Evolutionary conservation across 1,140 invertebrate genomes (phyloP).

Genomic region (Drosophila varians): DNA sequence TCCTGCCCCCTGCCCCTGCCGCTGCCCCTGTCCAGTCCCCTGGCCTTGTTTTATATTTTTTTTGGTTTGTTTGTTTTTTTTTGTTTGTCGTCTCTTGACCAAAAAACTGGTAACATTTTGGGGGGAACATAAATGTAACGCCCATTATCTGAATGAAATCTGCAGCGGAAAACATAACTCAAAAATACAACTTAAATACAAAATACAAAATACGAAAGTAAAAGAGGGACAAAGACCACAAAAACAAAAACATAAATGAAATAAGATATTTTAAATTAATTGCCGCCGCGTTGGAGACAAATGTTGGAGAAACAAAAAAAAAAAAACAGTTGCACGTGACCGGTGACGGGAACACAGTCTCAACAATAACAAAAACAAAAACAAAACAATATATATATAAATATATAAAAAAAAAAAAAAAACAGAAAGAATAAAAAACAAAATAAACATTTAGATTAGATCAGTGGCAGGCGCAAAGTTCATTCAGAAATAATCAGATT

Average conservation of each 20-base stretch:
- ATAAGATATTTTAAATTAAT: slow-evolving; percentile 81
- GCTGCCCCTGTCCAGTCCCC: no score
- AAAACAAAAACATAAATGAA: slow-evolving; percentile 69
- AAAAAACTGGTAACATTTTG: slow-evolving; percentile 44
- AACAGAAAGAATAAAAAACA: slow-evolving; percentile 36
- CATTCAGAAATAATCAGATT: slow-evolving; percentile 55
- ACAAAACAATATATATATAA: slow-evolving; percentile 11
- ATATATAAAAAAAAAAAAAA: slow-evolving; percentile 4
- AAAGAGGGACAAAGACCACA: slow-evolving; percentile 39
- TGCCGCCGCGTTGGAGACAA: slow-evolving; percentile 42
- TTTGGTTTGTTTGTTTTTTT: no score
- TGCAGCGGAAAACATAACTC: slow-evolving; percentile 80
- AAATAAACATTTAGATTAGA: slow-evolving; percentile 76
- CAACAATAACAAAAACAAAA: slow-evolving; percentile 11
- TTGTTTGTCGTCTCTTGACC: no score
- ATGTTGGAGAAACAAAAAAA: no score
- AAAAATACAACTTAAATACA: slow-evolving; percentile 63
- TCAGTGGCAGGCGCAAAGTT: slow-evolving; percentile 63
- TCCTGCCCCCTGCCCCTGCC: neutral
- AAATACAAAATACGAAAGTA: slow-evolving; percentile 58
- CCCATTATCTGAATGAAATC: slow-evolving; percentile 72
- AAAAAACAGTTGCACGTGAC: slow-evolving; percentile 68
- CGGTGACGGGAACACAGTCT: slow-evolving; percentile 8
- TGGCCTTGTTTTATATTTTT: no score
- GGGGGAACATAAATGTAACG: slow-evolving; percentile 72